Base-by-base conservation (phyloP, 2,888 invertebrate genomes). In the Pogonocherus hispidulus region DNA sequence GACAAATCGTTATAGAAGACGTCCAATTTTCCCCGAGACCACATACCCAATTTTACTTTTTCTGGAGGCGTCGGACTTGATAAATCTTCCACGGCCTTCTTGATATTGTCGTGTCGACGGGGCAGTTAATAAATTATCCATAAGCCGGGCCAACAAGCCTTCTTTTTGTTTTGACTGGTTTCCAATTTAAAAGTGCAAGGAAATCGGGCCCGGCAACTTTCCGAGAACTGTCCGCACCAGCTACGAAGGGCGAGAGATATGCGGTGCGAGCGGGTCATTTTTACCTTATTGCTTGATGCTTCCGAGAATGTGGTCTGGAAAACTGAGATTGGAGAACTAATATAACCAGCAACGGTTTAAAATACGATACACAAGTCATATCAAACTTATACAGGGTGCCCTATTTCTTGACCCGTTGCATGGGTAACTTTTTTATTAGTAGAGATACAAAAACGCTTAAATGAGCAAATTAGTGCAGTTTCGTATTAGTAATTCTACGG, bases 131-230 rank as follows among this genome's bases (percentile, higher is more conserved):
- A 41, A 41, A 41, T 41, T 41, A 41, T 41, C 41, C 41, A 41
- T 41, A 41, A 41, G 16, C 41, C 41, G 14, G n/a, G 41, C 41
- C 41, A 16, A 41, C 41, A 14, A 5, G 14, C 41, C 41, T 14
- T 41, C 41, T 41, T 41, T 41, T 41, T 41, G 41, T 41, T 41
- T 41, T 41, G 41, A 41, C 41, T 16, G 41, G 41, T 41, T 41
- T 41, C 41, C 41, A 41, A 41, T 41, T 41, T 41, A 41, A 41
- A 41, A 41, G 41, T 14, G 14, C 14, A 41, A 41, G 41, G 11
- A 32, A 32, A 8, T 32, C 32, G 32, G 11, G 8, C 8, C 9
- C 32, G 11, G 14, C 41, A 41, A 41, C 41, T 41, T 41, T 41
- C 41, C 41, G n/a, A n/a, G 27, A 41, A 14, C 41, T 41, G 41